Evolutionary conservation across 1,140 invertebrate genomes (phyloP).

Genomic region (Brachionus rubens): DNA sequence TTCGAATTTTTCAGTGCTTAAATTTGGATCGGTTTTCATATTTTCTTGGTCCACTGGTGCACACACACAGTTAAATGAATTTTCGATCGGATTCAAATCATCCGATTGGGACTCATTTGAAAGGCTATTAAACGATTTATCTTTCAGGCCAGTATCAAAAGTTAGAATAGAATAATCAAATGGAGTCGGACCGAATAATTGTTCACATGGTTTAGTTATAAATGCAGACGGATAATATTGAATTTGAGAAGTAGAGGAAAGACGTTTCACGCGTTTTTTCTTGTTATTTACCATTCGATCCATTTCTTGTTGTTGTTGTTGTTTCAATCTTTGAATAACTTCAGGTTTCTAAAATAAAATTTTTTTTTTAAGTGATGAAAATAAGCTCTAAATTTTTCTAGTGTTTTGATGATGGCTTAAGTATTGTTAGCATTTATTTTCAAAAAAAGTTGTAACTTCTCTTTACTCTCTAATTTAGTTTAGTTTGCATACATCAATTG

Average conservation of each 20-base stretch:
- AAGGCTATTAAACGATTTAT: conserved; percentile 39
- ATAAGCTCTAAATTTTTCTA: conserved; percentile 10
- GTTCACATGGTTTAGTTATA: conserved; percentile 44
- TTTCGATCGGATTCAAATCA: conserved; percentile 27
- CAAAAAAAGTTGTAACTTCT: too few relatives aligned
- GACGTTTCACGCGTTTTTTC: conserved; percentile 37
- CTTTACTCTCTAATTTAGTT: too few relatives aligned
- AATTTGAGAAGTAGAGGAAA: conserved; percentile 18
- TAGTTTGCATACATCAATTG: too few relatives aligned
- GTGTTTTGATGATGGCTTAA: conserved; percentile 8
- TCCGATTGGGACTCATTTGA: conserved; percentile 11
- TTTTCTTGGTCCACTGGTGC: conserved; percentile 24
- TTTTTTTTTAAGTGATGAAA: neutral
- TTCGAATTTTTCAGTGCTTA: conserved; percentile 23
- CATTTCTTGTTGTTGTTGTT: conserved; percentile 2
- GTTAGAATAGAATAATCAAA: conserved; percentile 12
- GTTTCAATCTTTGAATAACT: neutral
- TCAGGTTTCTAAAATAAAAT: neutral
- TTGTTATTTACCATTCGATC: conserved; percentile 6
- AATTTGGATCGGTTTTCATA: neutral
- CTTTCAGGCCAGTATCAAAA: neutral
- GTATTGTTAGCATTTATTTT: neutral
- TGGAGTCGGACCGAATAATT: conserved; percentile 36
- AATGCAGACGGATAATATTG: conserved; percentile 33
- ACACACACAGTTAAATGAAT: neutral